Base-by-base conservation (phyloP, 2,113 vertebrate species). In the Phalacrocorax aristotelis region DNA sequence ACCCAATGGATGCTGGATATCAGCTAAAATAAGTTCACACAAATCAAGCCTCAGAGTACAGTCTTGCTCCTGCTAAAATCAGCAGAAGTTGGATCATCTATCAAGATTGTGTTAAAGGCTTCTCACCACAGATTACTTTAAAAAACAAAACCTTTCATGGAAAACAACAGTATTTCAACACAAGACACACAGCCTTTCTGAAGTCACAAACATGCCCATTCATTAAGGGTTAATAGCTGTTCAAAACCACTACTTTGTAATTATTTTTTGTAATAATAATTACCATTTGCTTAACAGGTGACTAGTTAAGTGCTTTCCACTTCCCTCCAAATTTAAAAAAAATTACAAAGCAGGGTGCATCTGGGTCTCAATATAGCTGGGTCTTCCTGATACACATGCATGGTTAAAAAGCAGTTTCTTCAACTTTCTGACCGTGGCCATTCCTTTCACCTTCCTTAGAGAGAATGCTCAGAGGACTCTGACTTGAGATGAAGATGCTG, bases 401-500 rank as follows among this genome's bases (percentile, higher is more conserved):
- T 42, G 22, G 26, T 49, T 87, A 54, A 61, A 77, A 74, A 11
- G 0, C n/a, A 83, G 11, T 20, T 71, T 65, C 44, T 90, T 83
- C 64, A 61, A 1, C 8, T 36, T 71, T 36, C 77, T 83, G 13
- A 38, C 52, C 72, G 11, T 71, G 32, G 32, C n/a, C 27, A 16
- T 66, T 80, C 17, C 76, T 83, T 83, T 91, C 40, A 78, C 3
- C 13, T 51, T 62, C 60, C 62, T 38, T 76, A 96, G 81, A 93
- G 52, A 71, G 40, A 48, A 97, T 89, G 46, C 32, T 85, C 83
- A 64, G 62, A 68, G 44, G 3, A 29, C 52, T 76, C 68, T 72
- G 30, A 51, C 48, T 81, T 49, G 96, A 88, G 69, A 96, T 97
- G 97, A 97, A 95, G 92, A 91, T 89, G 62, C 19, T 84, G 17